phyloP scores from a whole-genome alignment of 2,113 vertebrate species.

The Phoxinus phoxinus region DNA sequence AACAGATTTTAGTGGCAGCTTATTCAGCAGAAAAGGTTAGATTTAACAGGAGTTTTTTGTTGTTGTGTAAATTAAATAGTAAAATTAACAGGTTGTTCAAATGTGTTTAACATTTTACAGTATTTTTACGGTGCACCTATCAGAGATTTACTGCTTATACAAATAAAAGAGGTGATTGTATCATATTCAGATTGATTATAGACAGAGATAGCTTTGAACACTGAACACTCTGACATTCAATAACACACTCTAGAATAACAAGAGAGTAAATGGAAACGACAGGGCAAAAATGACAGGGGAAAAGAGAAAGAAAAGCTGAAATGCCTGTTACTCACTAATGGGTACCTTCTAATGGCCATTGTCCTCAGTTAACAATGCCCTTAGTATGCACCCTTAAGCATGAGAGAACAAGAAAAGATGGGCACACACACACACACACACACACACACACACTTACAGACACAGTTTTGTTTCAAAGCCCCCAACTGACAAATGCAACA shows the following conservation, averaged over 20 bases:
- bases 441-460: slow-evolving; percentile 4
- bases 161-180: background rate
- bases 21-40: too few relatives aligned
- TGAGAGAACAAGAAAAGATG: slow-evolving; percentile 19
- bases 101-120: too few relatives aligned
- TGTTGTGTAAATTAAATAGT: too few relatives aligned
- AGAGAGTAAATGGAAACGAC: background rate
- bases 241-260: background rate
- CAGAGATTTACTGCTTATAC: background rate
- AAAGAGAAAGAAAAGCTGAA: slow-evolving; percentile 1
- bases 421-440: background rate
- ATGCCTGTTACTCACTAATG: slow-evolving; percentile 20
- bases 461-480: slow-evolving; percentile 12
- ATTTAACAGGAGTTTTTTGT: too few relatives aligned
- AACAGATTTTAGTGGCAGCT: too few relatives aligned
- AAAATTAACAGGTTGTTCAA: too few relatives aligned
- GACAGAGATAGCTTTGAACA: background rate
- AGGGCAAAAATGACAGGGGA: background rate
- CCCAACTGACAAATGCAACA: background rate
- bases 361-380: slow-evolving; percentile 34
- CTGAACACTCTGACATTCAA: background rate
- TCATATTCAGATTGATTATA: slow-evolving; percentile 18
- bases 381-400: slow-evolving; percentile 37
- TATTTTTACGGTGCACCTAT: background rate
- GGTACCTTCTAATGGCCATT: slow-evolving; percentile 30